Conservation (phyloP, 2,888 invertebrate species). For the Oxystoma pomonae region DNA sequence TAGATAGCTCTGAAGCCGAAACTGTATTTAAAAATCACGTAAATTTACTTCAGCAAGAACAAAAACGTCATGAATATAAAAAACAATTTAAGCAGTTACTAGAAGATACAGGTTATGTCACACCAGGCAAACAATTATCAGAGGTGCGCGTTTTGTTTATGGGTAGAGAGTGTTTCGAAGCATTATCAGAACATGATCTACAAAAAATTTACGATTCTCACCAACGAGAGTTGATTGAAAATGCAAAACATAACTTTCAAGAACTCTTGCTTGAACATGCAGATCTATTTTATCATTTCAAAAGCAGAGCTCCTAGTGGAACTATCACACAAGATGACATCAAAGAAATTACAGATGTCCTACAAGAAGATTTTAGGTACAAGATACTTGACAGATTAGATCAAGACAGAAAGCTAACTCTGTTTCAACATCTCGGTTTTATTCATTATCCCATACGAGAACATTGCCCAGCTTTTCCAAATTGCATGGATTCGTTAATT, state of each 20-base stretch:
- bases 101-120: constrained; percentile 92
- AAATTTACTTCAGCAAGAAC: constrained; percentile 87
- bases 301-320: constrained; percentile 82
- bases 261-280: constrained; percentile 90
- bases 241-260: constrained; percentile 88
- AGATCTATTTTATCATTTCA: constrained; percentile 89
- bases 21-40: constrained; percentile 88
- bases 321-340: constrained; percentile 93
- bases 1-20: constrained; percentile 89
- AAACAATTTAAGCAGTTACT: constrained; percentile 90
- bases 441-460: constrained; percentile 92
- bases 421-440: constrained; percentile 93
- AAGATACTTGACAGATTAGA: constrained; percentile 90
- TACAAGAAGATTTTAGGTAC: constrained; percentile 92
- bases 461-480: constrained; percentile 87
- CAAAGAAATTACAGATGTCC: constrained; percentile 85
- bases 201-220: constrained; percentile 91
- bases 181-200: constrained; percentile 83
- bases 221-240: constrained; percentile 84
- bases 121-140: constrained; percentile 88
- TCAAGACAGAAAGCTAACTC: constrained; percentile 90
- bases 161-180: constrained; percentile 93
- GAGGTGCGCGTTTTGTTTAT: constrained; percentile 89
- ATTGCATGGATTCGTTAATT: constrained; percentile 75
- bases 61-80: constrained; percentile 88